Percentiles rank a stretch among this genome's conserved stretches.
These are phyloP conservation scores for Ichneumoninae sp. DNA, from an alignment of 2,888 invertebrate species.

Conservation along the genomic window DNA sequence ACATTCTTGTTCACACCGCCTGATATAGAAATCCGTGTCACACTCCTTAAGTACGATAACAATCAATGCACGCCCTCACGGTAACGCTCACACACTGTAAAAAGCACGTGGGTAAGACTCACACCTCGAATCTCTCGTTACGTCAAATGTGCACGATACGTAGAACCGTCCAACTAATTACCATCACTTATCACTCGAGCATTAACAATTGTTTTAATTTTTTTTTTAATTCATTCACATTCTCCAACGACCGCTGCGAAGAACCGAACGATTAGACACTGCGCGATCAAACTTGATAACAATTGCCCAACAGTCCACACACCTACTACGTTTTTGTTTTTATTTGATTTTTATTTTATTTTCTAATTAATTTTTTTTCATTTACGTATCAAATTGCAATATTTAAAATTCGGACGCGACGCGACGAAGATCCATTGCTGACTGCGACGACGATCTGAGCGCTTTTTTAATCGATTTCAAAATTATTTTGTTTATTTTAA, in stretches of 20 bases:
- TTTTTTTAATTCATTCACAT: neutral
- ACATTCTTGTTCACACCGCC: neutral
- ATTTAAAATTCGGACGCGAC: neutral
- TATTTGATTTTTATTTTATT: neutral
- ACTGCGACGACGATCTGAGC: conserved; percentile 28
- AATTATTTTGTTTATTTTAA: too few species aligned
- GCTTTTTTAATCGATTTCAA: neutral
- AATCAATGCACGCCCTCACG: conserved; percentile 24
- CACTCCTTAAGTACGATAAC: conserved; percentile 31
- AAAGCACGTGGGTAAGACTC: neutral
- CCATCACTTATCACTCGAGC: conserved; percentile 4
- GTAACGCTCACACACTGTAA: neutral
- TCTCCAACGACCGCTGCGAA: neutral
- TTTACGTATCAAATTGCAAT: neutral
- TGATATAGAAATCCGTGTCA: conserved; percentile 33
- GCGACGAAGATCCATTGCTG: too few species aligned
- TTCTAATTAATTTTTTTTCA: neutral
- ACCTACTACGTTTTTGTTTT: neutral
- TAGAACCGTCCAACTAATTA: conserved; percentile 11
- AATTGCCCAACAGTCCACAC: neutral
- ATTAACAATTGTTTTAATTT: neutral
- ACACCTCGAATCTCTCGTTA: neutral
- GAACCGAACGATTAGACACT: neutral
- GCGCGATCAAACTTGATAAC: neutral
- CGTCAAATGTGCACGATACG: neutral